Conservation (phyloP, 1,140 invertebrate genomes). For the Mya arenaria region DNA sequence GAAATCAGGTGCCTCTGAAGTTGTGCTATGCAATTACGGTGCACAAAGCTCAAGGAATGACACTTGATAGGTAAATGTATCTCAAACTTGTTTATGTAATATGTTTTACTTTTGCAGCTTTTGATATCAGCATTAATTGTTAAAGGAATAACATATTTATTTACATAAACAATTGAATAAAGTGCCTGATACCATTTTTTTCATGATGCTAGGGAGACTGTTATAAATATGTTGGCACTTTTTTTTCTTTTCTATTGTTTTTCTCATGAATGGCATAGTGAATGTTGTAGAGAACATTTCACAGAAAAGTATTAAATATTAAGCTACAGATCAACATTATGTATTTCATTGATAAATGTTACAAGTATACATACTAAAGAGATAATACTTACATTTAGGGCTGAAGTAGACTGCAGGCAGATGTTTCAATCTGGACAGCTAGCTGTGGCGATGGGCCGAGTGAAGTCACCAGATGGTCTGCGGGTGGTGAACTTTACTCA, state of each 20-base stretch:
- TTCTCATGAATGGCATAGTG: not conserved
- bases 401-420: constrained; percentile 43
- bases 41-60: not conserved
- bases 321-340: not conserved
- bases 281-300: not conserved
- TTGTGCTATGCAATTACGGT: no score
- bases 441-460: constrained; percentile 41
- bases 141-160: no score
- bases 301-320: not conserved
- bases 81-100: not conserved
- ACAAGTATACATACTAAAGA: not conserved
- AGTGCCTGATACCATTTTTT: no score
- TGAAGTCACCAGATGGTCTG: constrained; percentile 22
- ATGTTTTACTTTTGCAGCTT: not conserved
- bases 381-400: constrained; percentile 13
- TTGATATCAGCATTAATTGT: not conserved
- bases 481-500: constrained; percentile 45
- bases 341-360: not conserved
- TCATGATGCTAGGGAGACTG: no score
- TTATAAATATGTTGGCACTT: no score
- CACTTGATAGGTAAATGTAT: not conserved
- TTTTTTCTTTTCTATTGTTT: not conserved
- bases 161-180: no score
- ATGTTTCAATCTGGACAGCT: constrained; percentile 48
- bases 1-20: no score